Evolutionary conservation across 2,113 vertebrate species (phyloP).

Genomic region (Lasiurus cinereus): DNA sequence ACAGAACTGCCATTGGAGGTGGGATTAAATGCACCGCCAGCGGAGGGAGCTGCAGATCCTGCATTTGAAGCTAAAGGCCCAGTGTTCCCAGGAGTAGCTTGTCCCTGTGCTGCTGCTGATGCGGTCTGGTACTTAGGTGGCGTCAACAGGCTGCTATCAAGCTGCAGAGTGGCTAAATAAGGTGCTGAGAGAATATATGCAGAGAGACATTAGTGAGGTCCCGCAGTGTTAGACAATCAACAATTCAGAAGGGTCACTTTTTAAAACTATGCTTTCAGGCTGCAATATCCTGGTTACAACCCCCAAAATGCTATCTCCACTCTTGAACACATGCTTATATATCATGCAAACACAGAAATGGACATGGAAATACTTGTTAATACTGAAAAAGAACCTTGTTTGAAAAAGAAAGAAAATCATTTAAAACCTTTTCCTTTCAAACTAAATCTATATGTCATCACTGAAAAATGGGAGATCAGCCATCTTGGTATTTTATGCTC

Average conservation of each 20-base stretch:
- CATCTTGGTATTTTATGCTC: rapidly evolving
- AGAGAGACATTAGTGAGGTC: constrained; percentile 16
- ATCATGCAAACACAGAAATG: not conserved
- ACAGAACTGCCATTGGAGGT: constrained; percentile 82
- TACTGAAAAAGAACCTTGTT: not conserved
- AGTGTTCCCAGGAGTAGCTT: constrained; percentile 80
- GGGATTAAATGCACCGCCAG: constrained; percentile 86
- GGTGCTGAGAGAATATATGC: constrained; percentile 89
- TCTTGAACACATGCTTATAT: not conserved
- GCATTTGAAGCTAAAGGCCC: constrained; percentile 81
- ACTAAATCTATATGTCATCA: not conserved
- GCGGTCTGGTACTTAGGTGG: constrained; percentile 92
- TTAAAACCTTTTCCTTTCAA: not conserved
- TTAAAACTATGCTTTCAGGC: not conserved
- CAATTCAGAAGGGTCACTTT: not conserved
- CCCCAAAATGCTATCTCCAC: not conserved
- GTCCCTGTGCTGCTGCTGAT: constrained; percentile 85
- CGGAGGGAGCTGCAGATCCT: constrained; percentile 67
- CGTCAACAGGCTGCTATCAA: constrained; percentile 94
- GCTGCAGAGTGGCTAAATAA: constrained; percentile 93
- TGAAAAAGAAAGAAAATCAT: not conserved
- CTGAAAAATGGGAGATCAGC: not conserved
- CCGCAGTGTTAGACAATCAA: not conserved
- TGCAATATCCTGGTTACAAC: not conserved
- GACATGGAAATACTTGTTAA: not conserved